Percentiles rank a stretch among this genome's conserved stretches.
phyloP scores from a whole-genome alignment of 2,113 vertebrate species.

The Gymnarchus niloticus region DNA sequence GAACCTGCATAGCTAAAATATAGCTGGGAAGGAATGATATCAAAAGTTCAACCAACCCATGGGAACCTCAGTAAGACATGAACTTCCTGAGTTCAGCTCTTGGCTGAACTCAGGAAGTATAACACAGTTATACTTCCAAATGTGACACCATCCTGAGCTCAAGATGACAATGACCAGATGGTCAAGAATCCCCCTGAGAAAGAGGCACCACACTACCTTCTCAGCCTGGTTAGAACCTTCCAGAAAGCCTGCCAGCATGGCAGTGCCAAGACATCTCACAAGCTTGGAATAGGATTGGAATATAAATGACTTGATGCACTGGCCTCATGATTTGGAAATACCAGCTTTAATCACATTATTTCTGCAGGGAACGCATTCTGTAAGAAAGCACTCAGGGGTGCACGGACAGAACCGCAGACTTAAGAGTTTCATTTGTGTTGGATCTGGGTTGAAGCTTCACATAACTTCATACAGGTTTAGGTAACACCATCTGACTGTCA shows the following conservation, averaged over 20 bases:
- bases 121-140: not conserved
- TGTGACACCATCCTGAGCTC: not conserved
- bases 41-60: not conserved
- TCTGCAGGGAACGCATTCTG: conserved; percentile 17
- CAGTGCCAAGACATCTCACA: not conserved
- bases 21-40: not conserved
- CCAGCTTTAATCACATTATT: conserved; percentile 21
- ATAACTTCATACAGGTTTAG: conserved; percentile 24
- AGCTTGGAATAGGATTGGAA: not conserved
- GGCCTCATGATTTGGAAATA: not conserved
- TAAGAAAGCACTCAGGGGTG: conserved; percentile 29
- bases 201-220: not conserved
- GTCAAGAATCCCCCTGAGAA: not conserved
- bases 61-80: not conserved
- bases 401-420: conserved; percentile 26
- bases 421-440: conserved; percentile 24
- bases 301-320: not conserved
- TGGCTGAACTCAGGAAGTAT: too few relatives aligned
- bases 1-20: not conserved
- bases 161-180: not conserved
- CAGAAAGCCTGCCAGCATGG: too few relatives aligned
- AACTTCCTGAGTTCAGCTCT: not conserved
- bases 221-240: not conserved
- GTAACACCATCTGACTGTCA: conserved; percentile 31
- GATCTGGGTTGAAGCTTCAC: conserved; percentile 21